Base-by-base conservation (phyloP, 2,888 invertebrate species). In the Blastobasis lacticolella region DNA sequence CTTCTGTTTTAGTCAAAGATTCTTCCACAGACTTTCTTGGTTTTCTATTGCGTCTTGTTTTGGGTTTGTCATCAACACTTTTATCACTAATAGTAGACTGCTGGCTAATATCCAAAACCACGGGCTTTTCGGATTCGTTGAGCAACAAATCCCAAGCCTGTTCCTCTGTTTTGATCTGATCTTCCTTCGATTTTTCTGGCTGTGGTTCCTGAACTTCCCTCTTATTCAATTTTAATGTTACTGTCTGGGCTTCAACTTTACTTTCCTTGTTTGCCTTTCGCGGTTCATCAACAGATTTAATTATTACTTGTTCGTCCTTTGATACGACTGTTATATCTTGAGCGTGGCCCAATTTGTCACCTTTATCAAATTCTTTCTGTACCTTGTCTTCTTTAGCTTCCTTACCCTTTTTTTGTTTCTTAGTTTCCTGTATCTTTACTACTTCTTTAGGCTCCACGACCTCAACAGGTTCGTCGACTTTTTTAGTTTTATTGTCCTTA, bases 141-240 rank as follows among this genome's bases (percentile, higher is more conserved):
- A 84, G 55, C 47, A 87, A 73, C 74, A 88, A 71, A 57, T 88
- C 83, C 87, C 88, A 87, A 10, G 85, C 84, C 60, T 83, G 85
- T 38, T 86, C 85, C 58, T 87, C 88, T 9, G 77, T 78, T 71
- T 78, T 83, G 5, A 81, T 69, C 23, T 69, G 67, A 42, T 62
- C 61, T 7, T 63, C 59, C 37, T 57, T 49, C 52, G 55, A 59
- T 51, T 66, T 62, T 48, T 58, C 44, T 46, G 49, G 45, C 45
- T 63, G 68, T 4, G 57, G 49, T 38, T 67, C 64, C 0, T 55
- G 54, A 5, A 45, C 37, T 48, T 69, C 67, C 58, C 64, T 66
- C 54, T 63, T 65, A 8, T 54, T 53, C 38, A 55, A 10, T 54
- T 61, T 64, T 48, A 62, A 54, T 50, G 55, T 54, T 10, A 62